Conservation (phyloP, 2,797 vertebrate genomes). For the Oreortyx pictus region DNA sequence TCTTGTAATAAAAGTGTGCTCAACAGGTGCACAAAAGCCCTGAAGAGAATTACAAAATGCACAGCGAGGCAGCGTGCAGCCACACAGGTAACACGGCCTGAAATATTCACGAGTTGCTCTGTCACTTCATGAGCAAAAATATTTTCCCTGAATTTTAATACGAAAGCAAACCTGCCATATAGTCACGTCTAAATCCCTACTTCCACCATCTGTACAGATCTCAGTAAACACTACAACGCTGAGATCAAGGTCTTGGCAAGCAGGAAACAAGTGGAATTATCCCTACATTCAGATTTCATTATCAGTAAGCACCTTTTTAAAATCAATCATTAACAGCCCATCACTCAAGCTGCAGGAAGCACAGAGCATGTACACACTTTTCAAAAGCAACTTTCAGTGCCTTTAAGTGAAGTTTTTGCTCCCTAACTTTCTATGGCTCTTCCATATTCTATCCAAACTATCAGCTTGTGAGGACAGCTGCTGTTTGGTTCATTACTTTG, state of each 20-base stretch:
- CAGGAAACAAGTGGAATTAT: background rate
- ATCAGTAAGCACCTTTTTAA: background rate
- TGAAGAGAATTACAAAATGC: slow-evolving; percentile 26
- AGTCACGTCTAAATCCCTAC: background rate
- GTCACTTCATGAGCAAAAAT: background rate
- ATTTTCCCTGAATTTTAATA: background rate
- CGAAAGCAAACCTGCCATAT: background rate
- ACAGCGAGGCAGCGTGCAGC: background rate
- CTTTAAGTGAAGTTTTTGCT: background rate
- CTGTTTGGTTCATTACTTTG: background rate
- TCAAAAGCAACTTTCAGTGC: background rate
- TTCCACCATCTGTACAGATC: slow-evolving; percentile 2
- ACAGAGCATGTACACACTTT: accelerated
- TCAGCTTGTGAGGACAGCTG: background rate
- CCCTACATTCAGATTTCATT: slow-evolving; percentile 2
- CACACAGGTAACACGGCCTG: background rate
- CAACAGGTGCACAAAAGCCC: slow-evolving; percentile 52
- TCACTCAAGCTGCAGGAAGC: background rate
- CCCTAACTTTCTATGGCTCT: background rate
- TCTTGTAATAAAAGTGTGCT: slow-evolving; percentile 16
- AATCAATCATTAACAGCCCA: background rate
- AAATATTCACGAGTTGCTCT: slow-evolving; percentile 36
- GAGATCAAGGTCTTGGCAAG: slow-evolving; percentile 20
- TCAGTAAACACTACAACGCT: background rate
- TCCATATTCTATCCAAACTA: background rate